Conservation (phyloP, 1,140 invertebrate genomes). For the Anastatus disparis region DNA sequence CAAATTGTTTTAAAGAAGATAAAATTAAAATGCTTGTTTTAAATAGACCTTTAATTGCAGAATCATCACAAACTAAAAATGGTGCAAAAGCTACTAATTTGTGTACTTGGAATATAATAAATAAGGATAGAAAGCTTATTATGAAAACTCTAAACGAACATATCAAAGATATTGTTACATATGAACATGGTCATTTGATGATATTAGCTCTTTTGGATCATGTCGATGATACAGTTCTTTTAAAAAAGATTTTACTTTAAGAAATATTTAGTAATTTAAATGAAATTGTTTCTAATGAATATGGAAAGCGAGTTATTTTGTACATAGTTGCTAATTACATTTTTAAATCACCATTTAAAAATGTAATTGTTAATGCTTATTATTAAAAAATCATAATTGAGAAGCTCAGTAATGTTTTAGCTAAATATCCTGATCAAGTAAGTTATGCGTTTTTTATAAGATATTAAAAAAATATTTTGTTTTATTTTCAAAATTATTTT, state of each 20-base stretch:
- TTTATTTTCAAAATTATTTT: no score
- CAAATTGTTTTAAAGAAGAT: slow-evolving; percentile 74
- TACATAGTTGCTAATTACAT: slow-evolving; percentile 89
- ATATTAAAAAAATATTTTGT: no score
- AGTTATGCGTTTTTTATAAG: no score
- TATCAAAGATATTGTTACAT: slow-evolving; percentile 80
- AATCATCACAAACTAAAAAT: slow-evolving; percentile 85
- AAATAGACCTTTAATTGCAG: slow-evolving; percentile 76
- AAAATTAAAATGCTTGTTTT: slow-evolving; percentile 78
- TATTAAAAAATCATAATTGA: no score
- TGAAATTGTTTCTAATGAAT: slow-evolving; percentile 78
- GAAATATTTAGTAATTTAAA: slow-evolving; percentile 79
- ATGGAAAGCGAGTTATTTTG: slow-evolving; percentile 79
- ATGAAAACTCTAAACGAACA: slow-evolving; percentile 89
- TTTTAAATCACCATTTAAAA: no score
- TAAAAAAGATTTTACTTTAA: slow-evolving; percentile 84
- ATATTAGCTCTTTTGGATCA: slow-evolving; percentile 86
- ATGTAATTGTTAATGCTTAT: no score
- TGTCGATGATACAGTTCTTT: slow-evolving; percentile 92
- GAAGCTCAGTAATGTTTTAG: no score
- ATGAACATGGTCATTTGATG: slow-evolving; percentile 87
- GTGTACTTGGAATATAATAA: slow-evolving; percentile 88
- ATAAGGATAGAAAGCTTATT: slow-evolving; percentile 78
- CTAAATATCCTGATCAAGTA: no score
- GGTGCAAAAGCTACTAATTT: slow-evolving; percentile 82